Conservation (phyloP, 2,113 vertebrate species). For the Zapus hudsonius region DNA sequence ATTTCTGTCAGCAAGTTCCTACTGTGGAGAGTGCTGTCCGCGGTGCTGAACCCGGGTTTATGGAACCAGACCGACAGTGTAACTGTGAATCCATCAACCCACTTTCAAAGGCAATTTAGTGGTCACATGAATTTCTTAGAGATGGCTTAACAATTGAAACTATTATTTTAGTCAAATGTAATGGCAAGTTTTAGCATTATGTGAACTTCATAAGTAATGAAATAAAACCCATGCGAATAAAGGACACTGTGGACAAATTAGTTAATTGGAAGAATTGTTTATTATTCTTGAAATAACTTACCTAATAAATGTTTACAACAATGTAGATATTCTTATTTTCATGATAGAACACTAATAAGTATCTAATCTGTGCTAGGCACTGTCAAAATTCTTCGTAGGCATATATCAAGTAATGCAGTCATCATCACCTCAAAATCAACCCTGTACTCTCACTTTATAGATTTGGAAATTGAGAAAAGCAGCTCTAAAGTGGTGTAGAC, state of each 20-base stretch:
- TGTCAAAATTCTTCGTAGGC: neutral
- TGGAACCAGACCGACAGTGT: no score
- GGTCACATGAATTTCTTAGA: neutral
- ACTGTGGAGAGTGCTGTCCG: neutral
- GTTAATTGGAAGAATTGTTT: neutral
- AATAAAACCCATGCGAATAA: neutral
- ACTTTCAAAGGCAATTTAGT: neutral
- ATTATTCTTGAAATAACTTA: neutral
- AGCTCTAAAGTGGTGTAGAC: neutral
- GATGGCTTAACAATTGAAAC: neutral
- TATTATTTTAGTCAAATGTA: neutral
- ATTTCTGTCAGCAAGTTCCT: neutral
- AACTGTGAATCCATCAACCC: neutral
- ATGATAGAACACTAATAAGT: neutral
- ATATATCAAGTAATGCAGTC: neutral
- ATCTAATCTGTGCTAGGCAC: neutral
- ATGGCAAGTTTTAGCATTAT: neutral
- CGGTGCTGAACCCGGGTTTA: conserved; percentile 19
- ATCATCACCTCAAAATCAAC: neutral
- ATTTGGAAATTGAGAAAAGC: neutral
- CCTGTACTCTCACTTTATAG: neutral
- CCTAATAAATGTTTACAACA: neutral
- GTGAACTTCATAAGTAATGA: neutral
- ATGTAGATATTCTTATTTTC: neutral
- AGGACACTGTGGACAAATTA: neutral